A percentile compares a stretch with the other conserved stretches of the same genome.
Evolutionary conservation across 2,797 vertebrate genomes (phyloP).

Genomic region (Staurois parvus): DNA sequence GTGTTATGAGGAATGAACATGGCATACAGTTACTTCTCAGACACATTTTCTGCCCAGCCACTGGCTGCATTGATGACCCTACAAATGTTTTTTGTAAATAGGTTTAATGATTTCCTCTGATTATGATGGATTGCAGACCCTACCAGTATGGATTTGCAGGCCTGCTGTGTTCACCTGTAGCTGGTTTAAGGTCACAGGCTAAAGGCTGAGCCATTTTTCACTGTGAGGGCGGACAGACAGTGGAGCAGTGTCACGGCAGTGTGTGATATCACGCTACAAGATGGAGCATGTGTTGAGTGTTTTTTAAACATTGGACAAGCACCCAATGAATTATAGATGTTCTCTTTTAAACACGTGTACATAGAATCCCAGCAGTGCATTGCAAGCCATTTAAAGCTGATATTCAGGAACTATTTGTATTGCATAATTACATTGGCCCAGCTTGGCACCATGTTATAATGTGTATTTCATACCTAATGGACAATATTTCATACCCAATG

Average conservation of each 20-base stretch:
- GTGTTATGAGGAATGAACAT: slow-evolving; percentile 19
- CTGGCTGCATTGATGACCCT: slow-evolving; percentile 34
- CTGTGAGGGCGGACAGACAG: background rate
- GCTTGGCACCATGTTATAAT: no score
- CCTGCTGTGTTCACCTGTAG: slow-evolving; percentile 57
- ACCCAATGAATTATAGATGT: slow-evolving; percentile 36
- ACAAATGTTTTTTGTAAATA: slow-evolving; percentile 53
- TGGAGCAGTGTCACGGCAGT: background rate
- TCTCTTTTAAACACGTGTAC: background rate
- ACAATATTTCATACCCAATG: no score
- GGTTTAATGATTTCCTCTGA: slow-evolving; percentile 52
- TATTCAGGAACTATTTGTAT: no score
- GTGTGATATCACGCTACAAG: background rate
- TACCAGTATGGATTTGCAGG: slow-evolving; percentile 4
- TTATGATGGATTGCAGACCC: slow-evolving; percentile 50
- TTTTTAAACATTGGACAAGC: slow-evolving; percentile 12
- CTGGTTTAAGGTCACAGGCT: slow-evolving; percentile 61
- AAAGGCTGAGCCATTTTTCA: slow-evolving; percentile 54
- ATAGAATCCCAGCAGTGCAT: background rate
- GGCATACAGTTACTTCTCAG: slow-evolving; percentile 60
- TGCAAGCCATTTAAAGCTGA: background rate
- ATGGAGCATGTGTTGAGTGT: slow-evolving; percentile 20
- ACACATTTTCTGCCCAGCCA: slow-evolving; percentile 21
- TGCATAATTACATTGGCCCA: no score
- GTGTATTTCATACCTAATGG: no score